A percentile compares a stretch with the other conserved stretches of the same genome.
Conservation (phyloP, 2,113 vertebrate genomes). For the Nothobranchius furzeri region DNA sequence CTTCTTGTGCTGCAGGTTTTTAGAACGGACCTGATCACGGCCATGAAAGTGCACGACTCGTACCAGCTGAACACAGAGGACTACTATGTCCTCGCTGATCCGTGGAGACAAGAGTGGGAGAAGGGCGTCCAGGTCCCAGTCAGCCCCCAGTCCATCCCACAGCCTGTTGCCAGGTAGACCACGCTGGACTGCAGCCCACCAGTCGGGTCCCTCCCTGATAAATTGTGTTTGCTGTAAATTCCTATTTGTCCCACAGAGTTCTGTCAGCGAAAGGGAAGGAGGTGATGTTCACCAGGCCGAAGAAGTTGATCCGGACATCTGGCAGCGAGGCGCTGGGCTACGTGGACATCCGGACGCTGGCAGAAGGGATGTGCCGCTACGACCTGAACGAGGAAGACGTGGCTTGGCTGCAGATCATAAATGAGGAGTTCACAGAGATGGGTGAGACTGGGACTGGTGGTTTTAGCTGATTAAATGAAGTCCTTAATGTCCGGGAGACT, state of each 20-base stretch:
- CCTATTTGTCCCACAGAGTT: constrained; percentile 66
- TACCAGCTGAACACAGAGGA: constrained; percentile 93
- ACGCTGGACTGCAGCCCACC: too few species aligned
- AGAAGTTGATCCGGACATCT: constrained; percentile 88
- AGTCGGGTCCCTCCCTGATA: too few species aligned
- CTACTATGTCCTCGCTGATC: constrained; percentile 92
- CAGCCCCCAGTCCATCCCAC: constrained; percentile 91
- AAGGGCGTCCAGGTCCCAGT: constrained; percentile 98
- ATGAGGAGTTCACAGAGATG: constrained; percentile 90
- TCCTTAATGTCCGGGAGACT: too few species aligned
- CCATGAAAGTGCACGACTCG: constrained; percentile 98
- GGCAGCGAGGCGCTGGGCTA: constrained; percentile 88
- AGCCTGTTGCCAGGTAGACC: constrained; percentile 88
- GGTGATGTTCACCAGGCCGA: constrained; percentile 85
- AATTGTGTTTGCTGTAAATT: not conserved
- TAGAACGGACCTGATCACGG: constrained; percentile 97
- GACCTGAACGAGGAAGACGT: constrained; percentile 92
- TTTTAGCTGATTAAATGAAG: too few species aligned
- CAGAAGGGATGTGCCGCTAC: constrained; percentile 89
- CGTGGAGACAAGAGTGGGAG: constrained; percentile 99
- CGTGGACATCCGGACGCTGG: constrained; percentile 88
- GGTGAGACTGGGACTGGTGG: constrained; percentile 77
- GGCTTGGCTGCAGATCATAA: constrained; percentile 88
- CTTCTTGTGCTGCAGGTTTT: constrained; percentile 84
- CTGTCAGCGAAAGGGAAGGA: constrained; percentile 83